phyloP scores from a whole-genome alignment of 2,797 vertebrate genomes.

The Takifugu rubripes region DNA sequence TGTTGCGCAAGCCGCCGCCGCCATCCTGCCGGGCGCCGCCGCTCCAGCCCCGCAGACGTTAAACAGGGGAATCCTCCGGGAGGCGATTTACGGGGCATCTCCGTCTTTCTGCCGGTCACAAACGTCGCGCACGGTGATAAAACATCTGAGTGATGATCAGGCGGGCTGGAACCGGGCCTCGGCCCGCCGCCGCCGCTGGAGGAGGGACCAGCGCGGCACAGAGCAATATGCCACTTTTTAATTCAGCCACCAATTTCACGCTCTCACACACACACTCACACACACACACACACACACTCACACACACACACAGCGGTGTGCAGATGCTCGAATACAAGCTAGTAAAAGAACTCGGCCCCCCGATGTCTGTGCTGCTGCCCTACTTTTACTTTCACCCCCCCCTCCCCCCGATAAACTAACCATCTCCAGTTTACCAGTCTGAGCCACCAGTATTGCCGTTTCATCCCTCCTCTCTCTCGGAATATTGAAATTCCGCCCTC shows the following conservation, averaged over 20 bases:
- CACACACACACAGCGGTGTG: background rate
- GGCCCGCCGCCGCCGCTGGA: slow-evolving; percentile 49
- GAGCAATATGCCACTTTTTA: slow-evolving; percentile 38
- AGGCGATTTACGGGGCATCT: slow-evolving; percentile 53
- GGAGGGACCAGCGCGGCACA: slow-evolving; percentile 21
- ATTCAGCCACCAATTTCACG: slow-evolving; percentile 63
- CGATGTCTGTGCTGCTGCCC: slow-evolving; percentile 34
- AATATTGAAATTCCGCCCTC: background rate
- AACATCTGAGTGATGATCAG: slow-evolving; percentile 49
- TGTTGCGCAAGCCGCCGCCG: background rate
- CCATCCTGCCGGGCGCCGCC: slow-evolving; percentile 38
- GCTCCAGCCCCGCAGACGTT: slow-evolving; percentile 34
- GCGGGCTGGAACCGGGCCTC: slow-evolving; percentile 27
- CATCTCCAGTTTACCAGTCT: slow-evolving; percentile 12
- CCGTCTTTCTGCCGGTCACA: slow-evolving; percentile 51
- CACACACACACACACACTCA: slow-evolving; percentile 26
- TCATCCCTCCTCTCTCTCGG: background rate
- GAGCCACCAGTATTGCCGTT: too few species aligned
- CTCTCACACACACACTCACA: slow-evolving; percentile 30
- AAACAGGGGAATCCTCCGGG: slow-evolving; percentile 49
- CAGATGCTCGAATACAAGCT: slow-evolving; percentile 24
- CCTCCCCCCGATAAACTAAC: too few species aligned
- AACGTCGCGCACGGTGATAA: slow-evolving; percentile 47
- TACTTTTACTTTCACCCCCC: slow-evolving; percentile 28
- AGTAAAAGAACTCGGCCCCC: slow-evolving; percentile 42